Conservation (phyloP, 2,113 vertebrate genomes). For the Campylomormyrus numenius region DNA sequence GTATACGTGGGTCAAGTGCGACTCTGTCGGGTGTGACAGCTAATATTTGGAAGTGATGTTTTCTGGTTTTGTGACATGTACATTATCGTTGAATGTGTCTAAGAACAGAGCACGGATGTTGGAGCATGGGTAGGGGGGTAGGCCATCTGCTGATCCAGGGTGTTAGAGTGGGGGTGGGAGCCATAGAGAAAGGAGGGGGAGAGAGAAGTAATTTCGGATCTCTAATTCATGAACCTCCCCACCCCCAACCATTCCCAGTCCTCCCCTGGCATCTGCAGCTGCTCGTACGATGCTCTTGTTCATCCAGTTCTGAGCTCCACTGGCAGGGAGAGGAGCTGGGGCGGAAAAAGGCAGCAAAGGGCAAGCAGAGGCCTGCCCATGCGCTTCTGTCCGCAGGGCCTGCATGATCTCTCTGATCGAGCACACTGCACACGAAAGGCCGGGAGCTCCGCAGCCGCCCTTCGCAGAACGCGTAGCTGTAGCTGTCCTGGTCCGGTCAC, state of each 20-base stretch:
- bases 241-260: slow-evolving; percentile 11
- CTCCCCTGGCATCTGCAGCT: slow-evolving; percentile 22
- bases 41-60: neutral
- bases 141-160: neutral
- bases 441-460: neutral
- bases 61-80: neutral
- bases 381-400: neutral
- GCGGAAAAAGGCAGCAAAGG: slow-evolving; percentile 47
- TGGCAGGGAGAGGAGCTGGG: neutral
- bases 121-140: neutral
- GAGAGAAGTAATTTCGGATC: slow-evolving; percentile 19
- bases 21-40: neutral
- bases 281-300: slow-evolving; percentile 33
- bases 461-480: neutral
- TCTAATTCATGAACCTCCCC: slow-evolving; percentile 4
- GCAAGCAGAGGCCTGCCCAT: slow-evolving; percentile 58
- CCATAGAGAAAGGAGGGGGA: slow-evolving; percentile 38
- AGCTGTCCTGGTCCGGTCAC: neutral
- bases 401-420: neutral
- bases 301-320: slow-evolving; percentile 53
- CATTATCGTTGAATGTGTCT: neutral
- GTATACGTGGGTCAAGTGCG: neutral
- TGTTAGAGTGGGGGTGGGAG: slow-evolving; percentile 35
- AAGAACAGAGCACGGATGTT: neutral
- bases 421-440: neutral